Percentiles rank a stretch among this genome's conserved stretches.
phyloP scores from a whole-genome alignment of 2,113 vertebrate species.

The Ursus arctos region DNA sequence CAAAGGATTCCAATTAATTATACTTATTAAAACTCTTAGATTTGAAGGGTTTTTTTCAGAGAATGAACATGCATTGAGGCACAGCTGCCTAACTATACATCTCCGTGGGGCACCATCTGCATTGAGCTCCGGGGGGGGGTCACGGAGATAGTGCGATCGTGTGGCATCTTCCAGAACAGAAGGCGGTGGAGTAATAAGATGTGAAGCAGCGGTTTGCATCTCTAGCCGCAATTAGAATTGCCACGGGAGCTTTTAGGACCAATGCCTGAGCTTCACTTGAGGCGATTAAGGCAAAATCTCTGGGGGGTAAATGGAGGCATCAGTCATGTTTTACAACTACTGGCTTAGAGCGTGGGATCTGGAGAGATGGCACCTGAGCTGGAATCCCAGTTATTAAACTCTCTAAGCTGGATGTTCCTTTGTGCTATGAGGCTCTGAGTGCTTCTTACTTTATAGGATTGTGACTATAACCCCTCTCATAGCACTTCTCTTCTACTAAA shows the following conservation, averaged over 20 bases:
- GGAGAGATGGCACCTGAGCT: not conserved
- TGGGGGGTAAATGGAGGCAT: not conserved
- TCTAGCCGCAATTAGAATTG: not conserved
- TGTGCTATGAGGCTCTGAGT: not conserved
- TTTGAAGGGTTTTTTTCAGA: not conserved
- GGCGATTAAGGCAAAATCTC: slow-evolving; percentile 32
- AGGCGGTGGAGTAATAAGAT: not conserved
- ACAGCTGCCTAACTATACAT: not conserved
- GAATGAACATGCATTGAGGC: not conserved
- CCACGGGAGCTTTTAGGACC: not conserved
- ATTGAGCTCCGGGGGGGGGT: slow-evolving; percentile 1
- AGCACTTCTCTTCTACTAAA: not conserved
- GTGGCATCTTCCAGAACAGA: not conserved
- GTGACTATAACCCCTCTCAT: not conserved
- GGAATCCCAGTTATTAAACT: not conserved
- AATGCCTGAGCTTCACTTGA: not conserved
- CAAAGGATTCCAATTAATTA: not conserved
- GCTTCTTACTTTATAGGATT: not conserved
- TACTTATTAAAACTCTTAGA: not conserved
- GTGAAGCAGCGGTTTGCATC: not conserved
- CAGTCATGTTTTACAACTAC: not conserved
- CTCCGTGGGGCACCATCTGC: not conserved
- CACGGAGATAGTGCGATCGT: not conserved
- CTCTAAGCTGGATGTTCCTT: not conserved
- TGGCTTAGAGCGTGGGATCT: not conserved